Percentiles rank a stretch among this genome's conserved stretches.
These are phyloP conservation scores for Clarias batrachus DNA, from an alignment of 2,113 vertebrate species.

Conservation along the genomic window DNA sequence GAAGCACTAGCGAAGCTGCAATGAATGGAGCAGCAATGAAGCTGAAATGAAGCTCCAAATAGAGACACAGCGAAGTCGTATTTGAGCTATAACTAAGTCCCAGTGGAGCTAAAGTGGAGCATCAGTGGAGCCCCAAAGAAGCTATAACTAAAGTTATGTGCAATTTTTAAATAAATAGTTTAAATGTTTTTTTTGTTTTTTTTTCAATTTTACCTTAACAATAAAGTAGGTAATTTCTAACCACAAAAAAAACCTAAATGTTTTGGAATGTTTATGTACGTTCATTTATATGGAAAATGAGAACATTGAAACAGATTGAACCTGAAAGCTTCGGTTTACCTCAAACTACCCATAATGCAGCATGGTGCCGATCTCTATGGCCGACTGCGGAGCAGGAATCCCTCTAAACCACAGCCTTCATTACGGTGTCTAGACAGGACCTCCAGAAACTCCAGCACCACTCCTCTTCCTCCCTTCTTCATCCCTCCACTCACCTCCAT, in stretches of 20 bases:
- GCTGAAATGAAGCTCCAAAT: no score
- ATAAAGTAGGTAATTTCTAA: not conserved
- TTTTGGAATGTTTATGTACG: not conserved
- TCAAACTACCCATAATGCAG: constrained; percentile 44
- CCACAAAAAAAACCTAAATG: no score
- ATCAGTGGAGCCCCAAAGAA: not conserved
- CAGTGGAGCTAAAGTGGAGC: not conserved
- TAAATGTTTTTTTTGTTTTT: not conserved
- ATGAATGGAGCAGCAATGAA: not conserved
- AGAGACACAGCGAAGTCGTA: not conserved
- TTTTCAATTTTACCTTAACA: not conserved
- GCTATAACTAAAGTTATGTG: not conserved
- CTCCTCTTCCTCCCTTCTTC: constrained; percentile 30
- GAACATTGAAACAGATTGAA: constrained; percentile 20
- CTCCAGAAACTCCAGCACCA: constrained; percentile 55
- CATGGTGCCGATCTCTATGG: constrained; percentile 29
- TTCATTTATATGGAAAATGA: constrained; percentile 19
- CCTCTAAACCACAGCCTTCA: constrained; percentile 65
- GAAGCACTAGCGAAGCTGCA: not conserved
- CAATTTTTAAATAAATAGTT: not conserved
- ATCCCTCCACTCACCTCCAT: constrained; percentile 33
- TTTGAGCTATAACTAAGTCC: not conserved
- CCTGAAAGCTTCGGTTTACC: constrained; percentile 47
- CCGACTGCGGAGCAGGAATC: constrained; percentile 35
- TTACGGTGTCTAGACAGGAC: constrained; percentile 71